These are phyloP conservation scores for Drosophila pruinosa DNA, from an alignment of 1,140 invertebrate species.

Conservation along the genomic window DNA sequence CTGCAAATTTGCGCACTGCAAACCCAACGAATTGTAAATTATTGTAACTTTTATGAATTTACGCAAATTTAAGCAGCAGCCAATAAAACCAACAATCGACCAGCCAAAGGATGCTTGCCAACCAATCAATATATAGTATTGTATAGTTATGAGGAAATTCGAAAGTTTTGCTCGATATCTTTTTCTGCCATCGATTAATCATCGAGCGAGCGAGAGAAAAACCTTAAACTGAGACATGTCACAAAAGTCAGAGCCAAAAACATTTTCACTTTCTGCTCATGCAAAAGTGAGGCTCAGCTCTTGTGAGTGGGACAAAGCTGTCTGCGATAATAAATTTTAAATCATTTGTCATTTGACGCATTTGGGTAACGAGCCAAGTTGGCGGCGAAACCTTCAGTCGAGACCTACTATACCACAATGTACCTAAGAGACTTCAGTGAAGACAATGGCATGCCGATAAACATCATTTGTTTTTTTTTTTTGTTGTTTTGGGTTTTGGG, in stretches of 20 bases:
- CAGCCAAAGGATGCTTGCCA: background rate
- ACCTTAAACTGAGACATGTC: constrained; percentile 35
- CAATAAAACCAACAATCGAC: constrained; percentile 8
- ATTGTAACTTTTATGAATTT: constrained; percentile 67
- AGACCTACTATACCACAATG: constrained; percentile 21
- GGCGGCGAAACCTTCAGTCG: constrained; percentile 37
- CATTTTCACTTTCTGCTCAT: constrained; percentile 65
- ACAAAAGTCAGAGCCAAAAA: constrained; percentile 43
- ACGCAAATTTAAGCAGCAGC: constrained; percentile 44
- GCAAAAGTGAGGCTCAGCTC: too few relatives aligned
- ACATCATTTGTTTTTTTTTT: constrained; percentile 55
- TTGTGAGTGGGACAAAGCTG: constrained; percentile 17
- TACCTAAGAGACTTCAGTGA: constrained; percentile 11
- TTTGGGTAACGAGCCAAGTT: constrained; percentile 68
- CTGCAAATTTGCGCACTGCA: constrained; percentile 69
- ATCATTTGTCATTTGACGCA: constrained; percentile 78
- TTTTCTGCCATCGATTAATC: constrained; percentile 53
- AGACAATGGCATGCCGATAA: constrained; percentile 64
- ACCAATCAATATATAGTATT: too few relatives aligned
- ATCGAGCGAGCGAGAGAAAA: constrained; percentile 31
- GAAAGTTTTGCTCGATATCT: constrained; percentile 20
- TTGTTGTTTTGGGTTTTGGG: too few relatives aligned
- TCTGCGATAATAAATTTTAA: constrained; percentile 72
- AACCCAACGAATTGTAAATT: constrained; percentile 78
- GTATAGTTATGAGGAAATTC: background rate